Conservation (phyloP, 2,113 vertebrate species). For the Melanostigma gelatinosum region DNA sequence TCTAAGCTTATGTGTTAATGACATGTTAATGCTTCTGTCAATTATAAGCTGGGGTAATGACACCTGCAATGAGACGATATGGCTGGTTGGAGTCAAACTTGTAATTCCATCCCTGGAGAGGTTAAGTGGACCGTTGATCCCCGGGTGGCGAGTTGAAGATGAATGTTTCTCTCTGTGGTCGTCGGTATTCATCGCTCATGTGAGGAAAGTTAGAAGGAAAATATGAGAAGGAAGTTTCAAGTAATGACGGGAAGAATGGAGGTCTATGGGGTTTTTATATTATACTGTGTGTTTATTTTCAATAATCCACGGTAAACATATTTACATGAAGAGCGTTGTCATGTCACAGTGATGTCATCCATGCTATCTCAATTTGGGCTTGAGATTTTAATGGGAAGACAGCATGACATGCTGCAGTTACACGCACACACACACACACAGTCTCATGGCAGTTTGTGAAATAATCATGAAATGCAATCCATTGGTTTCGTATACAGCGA, state of each 20-base stretch:
- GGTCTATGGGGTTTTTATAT: no score
- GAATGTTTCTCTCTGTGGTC: constrained; percentile 51
- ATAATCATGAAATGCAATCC: no score
- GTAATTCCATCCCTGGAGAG: constrained; percentile 72
- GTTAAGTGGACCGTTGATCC: constrained; percentile 78
- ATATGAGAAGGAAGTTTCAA: constrained; percentile 30
- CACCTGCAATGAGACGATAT: constrained; percentile 78
- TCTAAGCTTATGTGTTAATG: constrained; percentile 85
- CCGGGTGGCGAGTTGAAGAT: constrained; percentile 59
- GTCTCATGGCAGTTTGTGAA: no score
- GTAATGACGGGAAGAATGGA: not conserved
- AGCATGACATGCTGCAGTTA: not conserved
- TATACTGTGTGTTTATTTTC: not conserved
- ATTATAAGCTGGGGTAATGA: constrained; percentile 82
- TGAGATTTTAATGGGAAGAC: not conserved
- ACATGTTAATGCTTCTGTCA: constrained; percentile 85
- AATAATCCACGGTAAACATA: not conserved
- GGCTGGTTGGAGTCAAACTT: constrained; percentile 77
- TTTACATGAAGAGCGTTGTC: not conserved
- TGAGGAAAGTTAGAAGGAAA: constrained; percentile 39
- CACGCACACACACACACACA: not conserved
- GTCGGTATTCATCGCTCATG: constrained; percentile 11
- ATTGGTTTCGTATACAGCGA: no score
- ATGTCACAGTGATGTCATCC: not conserved
- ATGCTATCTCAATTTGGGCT: not conserved